Conservation (phyloP, 1,140 invertebrate genomes). For the Argopecten irradians region DNA sequence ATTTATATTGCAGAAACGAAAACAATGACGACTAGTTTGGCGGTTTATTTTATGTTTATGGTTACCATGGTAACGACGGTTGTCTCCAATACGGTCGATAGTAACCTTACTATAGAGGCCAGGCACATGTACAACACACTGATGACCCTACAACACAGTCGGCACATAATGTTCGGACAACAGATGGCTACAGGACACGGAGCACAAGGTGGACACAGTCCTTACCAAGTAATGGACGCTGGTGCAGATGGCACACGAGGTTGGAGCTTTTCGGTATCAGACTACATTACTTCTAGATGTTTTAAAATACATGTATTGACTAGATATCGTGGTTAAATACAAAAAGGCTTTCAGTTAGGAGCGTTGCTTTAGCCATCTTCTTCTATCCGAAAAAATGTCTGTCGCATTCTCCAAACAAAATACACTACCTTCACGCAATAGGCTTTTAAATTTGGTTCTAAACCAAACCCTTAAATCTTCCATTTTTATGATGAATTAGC, state of each 20-base stretch:
- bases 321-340: too few relatives aligned
- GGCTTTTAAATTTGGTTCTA: too few relatives aligned
- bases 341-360: too few relatives aligned
- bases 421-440: too few relatives aligned
- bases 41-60: neutral
- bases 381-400: too few relatives aligned
- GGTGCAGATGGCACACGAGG: neutral
- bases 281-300: too few relatives aligned
- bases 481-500: too few relatives aligned
- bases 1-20: neutral
- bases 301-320: too few relatives aligned
- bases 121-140: neutral
- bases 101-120: neutral
- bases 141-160: neutral
- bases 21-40: neutral
- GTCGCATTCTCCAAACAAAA: too few relatives aligned
- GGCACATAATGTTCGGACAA: constrained; percentile 26
- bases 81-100: constrained; percentile 25
- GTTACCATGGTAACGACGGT: neutral
- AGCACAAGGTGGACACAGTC: constrained; percentile 23
- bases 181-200: constrained; percentile 30
- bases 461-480: too few relatives aligned
- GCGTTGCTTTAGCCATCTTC: too few relatives aligned
- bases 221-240: neutral
- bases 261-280: constrained; percentile 7